Conservation (phyloP, 2,888 invertebrate species). For the Calameuta idolon region DNA sequence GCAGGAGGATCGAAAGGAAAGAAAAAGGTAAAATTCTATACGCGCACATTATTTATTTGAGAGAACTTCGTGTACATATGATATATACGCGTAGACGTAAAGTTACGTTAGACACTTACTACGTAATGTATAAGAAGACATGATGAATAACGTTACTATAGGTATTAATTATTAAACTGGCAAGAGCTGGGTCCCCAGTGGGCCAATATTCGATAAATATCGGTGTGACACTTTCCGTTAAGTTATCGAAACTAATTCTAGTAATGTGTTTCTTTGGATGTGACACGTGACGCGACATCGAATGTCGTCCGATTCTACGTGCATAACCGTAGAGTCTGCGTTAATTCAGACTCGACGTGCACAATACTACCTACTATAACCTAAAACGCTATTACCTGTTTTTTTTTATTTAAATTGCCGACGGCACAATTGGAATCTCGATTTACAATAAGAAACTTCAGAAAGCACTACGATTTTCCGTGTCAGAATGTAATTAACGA, state of each 20-base stretch:
- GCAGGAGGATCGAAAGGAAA: background rate
- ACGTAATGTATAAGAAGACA: constrained; percentile 22
- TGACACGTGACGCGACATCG: background rate
- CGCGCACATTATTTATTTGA: constrained; percentile 24
- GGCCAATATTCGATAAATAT: constrained; percentile 67
- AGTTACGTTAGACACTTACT: constrained; percentile 5
- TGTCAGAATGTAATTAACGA: background rate
- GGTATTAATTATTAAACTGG: constrained; percentile 45
- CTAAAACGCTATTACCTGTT: background rate
- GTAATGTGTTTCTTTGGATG: constrained; percentile 2
- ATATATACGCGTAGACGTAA: constrained; percentile 8
- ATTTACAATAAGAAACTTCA: background rate
- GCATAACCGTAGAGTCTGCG: constrained; percentile 10
- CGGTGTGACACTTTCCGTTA: constrained; percentile 47
- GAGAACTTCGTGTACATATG: constrained; percentile 11
- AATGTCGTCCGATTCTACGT: constrained; percentile 2
- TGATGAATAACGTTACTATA: constrained; percentile 11
- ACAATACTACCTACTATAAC: background rate
- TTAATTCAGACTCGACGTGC: constrained; percentile 11
- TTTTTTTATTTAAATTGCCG: constrained; percentile 9
- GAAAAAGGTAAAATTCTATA: background rate
- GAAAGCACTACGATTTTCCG: background rate
- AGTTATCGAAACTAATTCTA: background rate
- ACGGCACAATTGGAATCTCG: constrained; percentile 1
- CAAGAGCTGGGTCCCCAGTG: constrained; percentile 62